phyloP scores from a whole-genome alignment of 2,113 vertebrate genomes.

The Vanacampus margaritifer region DNA sequence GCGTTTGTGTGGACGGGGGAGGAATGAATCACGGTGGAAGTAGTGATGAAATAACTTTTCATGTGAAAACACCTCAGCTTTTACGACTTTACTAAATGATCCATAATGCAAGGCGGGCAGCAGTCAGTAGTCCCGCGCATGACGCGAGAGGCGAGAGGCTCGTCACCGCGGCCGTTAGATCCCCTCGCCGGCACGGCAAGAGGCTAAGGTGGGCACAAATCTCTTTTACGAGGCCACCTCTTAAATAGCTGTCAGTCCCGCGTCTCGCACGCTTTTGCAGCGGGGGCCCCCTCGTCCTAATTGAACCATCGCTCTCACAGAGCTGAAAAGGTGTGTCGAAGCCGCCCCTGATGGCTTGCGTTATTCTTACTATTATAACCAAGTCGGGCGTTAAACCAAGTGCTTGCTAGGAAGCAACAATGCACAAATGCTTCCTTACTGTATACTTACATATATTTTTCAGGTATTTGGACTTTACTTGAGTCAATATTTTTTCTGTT shows the following conservation, averaged over 20 bases:
- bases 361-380: constrained; percentile 70
- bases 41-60: constrained; percentile 75
- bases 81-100: constrained; percentile 77
- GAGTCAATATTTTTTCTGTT: no score
- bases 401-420: neutral
- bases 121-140: constrained; percentile 65
- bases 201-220: constrained; percentile 71
- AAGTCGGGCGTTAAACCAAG: constrained; percentile 66
- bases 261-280: constrained; percentile 59
- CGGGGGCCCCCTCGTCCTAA: constrained; percentile 63
- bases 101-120: constrained; percentile 69
- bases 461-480: no score
- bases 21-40: constrained; percentile 70
- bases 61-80: constrained; percentile 77
- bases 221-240: constrained; percentile 74
- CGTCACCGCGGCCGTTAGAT: constrained; percentile 44
- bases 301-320: constrained; percentile 69
- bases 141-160: constrained; percentile 39
- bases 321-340: constrained; percentile 58
- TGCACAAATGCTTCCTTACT: neutral
- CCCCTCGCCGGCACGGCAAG: constrained; percentile 36
- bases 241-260: constrained; percentile 79
- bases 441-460: no score
- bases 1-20: constrained; percentile 59
- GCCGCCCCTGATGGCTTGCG: constrained; percentile 60